Evolutionary conservation across 2,113 vertebrate genomes (phyloP), one percentile per base, ranked within the genome.

Genomic region (Cervus canadensis): DNA sequence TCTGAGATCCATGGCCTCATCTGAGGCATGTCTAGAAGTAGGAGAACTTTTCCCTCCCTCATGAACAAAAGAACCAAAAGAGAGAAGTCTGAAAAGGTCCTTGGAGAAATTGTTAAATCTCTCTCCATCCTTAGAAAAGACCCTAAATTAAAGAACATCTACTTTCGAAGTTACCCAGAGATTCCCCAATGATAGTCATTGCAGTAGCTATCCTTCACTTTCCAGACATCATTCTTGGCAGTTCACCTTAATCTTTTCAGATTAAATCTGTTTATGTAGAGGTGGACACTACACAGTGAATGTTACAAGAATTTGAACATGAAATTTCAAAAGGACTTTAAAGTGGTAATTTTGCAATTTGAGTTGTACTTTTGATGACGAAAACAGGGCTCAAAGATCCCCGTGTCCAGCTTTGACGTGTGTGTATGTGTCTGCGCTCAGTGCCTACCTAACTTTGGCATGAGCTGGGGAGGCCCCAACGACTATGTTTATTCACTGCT

Each of bases 51-150:
- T 86, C 7, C 30, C 25, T 88, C 40, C 26, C 28, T 62, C 30
- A 11, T 62, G 54, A 95, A 52, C 60, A 87, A 45, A 94, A 60
- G 71, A 92, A 9, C 14, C 52, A 71, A 45, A 60, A 81, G 87
- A n/a, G 50, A 94, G 54, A 95, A 86, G 81, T 92, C 59, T 21
- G 11, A 60, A 85, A 96, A 33, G 16, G 14, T 26, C 60, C 45
- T 84, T 71, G 33, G 84, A 54, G 82, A 85, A 81, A 92, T 62
- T 71, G 78, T n/a, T 56, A 74, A 71, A 36, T 82, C 48, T 87
- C 43, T 91, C 30, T 87, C 28, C 43, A 76, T 19, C 28, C 96
- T 40, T 59, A 89, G n/a, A 48, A 67, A 95, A 89, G 62, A 85
- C 23, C 6, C 17, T 57, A 84, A 43, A 17, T 43, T 74, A 33